These are phyloP conservation scores for Forbesichthys papilliferus DNA, from an alignment of 2,113 vertebrate genomes.

Conservation along the genomic window DNA sequence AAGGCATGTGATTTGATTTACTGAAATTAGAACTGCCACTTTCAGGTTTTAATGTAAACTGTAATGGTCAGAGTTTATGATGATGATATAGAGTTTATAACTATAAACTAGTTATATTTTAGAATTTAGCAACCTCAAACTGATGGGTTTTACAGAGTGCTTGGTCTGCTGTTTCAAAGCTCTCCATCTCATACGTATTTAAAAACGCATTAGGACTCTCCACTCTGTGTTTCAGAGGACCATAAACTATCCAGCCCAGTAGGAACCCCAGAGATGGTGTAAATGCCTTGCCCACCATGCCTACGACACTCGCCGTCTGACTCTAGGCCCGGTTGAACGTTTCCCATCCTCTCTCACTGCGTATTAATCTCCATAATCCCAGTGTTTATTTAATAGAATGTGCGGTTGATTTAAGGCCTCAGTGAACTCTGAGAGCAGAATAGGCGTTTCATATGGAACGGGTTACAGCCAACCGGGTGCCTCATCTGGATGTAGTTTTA, in stretches of 20 bases:
- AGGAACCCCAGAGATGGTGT: conserved; percentile 20
- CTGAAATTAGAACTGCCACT: no score
- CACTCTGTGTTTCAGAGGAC: conserved; percentile 2
- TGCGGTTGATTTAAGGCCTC: conserved; percentile 45
- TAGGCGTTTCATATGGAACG: conserved; percentile 53
- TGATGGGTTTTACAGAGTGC: background rate
- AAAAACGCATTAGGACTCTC: no score
- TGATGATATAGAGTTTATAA: no score
- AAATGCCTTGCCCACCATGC: conserved; percentile 16
- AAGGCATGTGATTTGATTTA: no score
- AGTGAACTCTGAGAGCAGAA: conserved; percentile 35
- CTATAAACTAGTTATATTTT: background rate
- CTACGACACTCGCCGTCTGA: background rate
- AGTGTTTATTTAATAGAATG: conserved; percentile 48
- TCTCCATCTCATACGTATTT: background rate
- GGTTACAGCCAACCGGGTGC: conserved; percentile 26
- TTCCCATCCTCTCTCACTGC: conserved; percentile 9
- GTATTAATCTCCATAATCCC: conserved; percentile 38
- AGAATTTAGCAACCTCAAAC: background rate
- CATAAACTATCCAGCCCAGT: background rate
- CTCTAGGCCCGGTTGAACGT: conserved; percentile 5
- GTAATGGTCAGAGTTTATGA: no score
- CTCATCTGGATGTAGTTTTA: conserved; percentile 60
- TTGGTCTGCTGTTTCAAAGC: background rate
- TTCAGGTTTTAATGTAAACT: no score